phyloP scores from a whole-genome alignment of 1,140 invertebrate genomes.

The Cydia fagiglandana region DNA sequence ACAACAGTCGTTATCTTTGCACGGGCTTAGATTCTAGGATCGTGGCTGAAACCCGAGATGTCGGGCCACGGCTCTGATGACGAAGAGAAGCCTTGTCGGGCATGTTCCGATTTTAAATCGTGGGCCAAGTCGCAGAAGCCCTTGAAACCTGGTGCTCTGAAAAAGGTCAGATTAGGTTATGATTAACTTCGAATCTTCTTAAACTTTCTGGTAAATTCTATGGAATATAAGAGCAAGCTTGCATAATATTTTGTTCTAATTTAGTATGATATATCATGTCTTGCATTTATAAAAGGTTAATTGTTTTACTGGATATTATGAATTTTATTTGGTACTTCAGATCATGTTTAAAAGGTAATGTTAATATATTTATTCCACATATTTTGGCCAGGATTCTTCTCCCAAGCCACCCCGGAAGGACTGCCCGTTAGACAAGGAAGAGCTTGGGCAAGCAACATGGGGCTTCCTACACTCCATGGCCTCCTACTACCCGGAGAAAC shows the following conservation, averaged over 20 bases:
- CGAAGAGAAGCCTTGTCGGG: constrained; percentile 81
- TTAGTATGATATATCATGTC: too few relatives aligned
- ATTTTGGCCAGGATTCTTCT: constrained; percentile 41
- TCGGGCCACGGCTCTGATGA: constrained; percentile 58
- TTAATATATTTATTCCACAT: background rate
- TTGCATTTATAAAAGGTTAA: too few relatives aligned
- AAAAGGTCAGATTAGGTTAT: constrained; percentile 65
- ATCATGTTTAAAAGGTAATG: too few relatives aligned
- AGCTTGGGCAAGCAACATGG: constrained; percentile 90
- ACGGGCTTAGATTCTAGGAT: constrained; percentile 5
- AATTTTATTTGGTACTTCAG: too few relatives aligned
- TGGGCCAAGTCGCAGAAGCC: constrained; percentile 83
- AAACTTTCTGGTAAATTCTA: constrained; percentile 36
- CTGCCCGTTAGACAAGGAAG: constrained; percentile 89
- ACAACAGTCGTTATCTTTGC: constrained; percentile 15
- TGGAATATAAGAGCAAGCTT: background rate
- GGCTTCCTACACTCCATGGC: constrained; percentile 98
- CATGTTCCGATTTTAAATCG: constrained; percentile 86
- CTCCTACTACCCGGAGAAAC: constrained; percentile 95
- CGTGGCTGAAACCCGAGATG: constrained; percentile 42
- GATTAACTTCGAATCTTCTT: constrained; percentile 39
- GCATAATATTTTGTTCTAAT: background rate
- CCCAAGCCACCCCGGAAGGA: constrained; percentile 61
- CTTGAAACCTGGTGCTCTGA: constrained; percentile 38
- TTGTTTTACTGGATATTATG: too few relatives aligned